Percentiles rank a stretch among this genome's conserved stretches.
phyloP scores from a whole-genome alignment of 2,888 invertebrate genomes.

The Monoplex corrugatus region DNA sequence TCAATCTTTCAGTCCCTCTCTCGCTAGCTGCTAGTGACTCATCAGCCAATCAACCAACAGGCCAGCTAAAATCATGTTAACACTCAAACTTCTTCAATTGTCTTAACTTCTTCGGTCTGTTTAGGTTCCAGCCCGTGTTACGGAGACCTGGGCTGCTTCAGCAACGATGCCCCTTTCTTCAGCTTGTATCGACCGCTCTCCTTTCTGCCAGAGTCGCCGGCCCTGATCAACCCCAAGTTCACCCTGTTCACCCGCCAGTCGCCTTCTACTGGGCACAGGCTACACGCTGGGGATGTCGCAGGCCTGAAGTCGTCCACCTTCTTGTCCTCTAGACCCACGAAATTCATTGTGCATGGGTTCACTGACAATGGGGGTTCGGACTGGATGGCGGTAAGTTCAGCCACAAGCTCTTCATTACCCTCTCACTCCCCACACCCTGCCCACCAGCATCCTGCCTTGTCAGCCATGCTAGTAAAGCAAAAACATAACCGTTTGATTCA shows the following conservation, averaged over 20 bases:
- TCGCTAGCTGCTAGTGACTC: no score
- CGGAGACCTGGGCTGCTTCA: constrained; percentile 94
- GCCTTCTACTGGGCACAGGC: constrained; percentile 50
- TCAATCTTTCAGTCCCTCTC: no score
- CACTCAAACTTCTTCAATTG: no score
- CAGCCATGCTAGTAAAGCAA: no score
- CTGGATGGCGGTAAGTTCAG: constrained; percentile 73
- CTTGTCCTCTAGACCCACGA: constrained; percentile 90
- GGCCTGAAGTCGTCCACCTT: constrained; percentile 86
- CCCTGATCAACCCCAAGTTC: constrained; percentile 58
- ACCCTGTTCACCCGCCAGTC: constrained; percentile 58
- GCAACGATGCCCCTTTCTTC: constrained; percentile 85
- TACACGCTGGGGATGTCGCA: constrained; percentile 62
- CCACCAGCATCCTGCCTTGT: no score
- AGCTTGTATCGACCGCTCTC: constrained; percentile 86
- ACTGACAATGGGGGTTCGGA: constrained; percentile 52
- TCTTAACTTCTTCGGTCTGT: no score
- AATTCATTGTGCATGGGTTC: constrained; percentile 96
- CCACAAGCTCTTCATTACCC: no score
- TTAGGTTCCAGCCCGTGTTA: no score
- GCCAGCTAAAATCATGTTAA: no score
- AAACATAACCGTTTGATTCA: no score
- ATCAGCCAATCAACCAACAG: no score
- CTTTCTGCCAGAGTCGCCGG: constrained; percentile 61
- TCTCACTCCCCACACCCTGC: no score